Percentiles rank a stretch among this genome's conserved stretches.
Conservation (phyloP, 2,113 vertebrate species). For the Hipposideros armiger region DNA sequence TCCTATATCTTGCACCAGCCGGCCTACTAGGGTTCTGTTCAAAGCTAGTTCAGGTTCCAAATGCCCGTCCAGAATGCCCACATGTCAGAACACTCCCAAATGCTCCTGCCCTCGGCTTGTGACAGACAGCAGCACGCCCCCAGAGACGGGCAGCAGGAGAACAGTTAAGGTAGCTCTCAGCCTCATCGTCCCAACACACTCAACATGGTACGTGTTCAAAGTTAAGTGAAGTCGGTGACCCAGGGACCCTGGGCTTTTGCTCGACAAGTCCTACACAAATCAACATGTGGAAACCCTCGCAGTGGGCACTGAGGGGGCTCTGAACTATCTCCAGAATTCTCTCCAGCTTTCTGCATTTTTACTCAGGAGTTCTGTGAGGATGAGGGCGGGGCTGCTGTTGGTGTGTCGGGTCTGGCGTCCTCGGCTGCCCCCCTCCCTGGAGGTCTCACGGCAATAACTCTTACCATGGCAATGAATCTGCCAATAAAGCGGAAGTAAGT, state of each 20-base stretch:
- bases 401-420: background rate
- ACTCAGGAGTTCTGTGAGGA: background rate
- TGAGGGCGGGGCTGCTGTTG: background rate
- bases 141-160: background rate
- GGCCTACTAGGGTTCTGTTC: background rate
- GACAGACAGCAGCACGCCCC: background rate
- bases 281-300: background rate
- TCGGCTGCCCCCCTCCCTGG: background rate
- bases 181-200: background rate
- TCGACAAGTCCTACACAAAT: background rate
- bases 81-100: background rate
- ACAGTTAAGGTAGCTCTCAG: background rate
- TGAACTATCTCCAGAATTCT: background rate
- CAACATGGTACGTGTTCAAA: rapidly evolving
- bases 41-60: background rate
- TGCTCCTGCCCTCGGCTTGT: background rate
- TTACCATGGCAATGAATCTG: conserved; percentile 98
- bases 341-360: background rate
- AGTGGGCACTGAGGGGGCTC: background rate
- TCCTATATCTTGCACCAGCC: background rate
- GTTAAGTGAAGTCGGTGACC: background rate
- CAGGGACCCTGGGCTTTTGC: background rate
- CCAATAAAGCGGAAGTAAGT: conserved; percentile 99
- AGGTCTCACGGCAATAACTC: background rate
- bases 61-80: background rate